Evolutionary conservation across 2,113 vertebrate genomes (phyloP), one percentile per base, ranked within the genome.

Genomic region (Tyrannus savana): DNA sequence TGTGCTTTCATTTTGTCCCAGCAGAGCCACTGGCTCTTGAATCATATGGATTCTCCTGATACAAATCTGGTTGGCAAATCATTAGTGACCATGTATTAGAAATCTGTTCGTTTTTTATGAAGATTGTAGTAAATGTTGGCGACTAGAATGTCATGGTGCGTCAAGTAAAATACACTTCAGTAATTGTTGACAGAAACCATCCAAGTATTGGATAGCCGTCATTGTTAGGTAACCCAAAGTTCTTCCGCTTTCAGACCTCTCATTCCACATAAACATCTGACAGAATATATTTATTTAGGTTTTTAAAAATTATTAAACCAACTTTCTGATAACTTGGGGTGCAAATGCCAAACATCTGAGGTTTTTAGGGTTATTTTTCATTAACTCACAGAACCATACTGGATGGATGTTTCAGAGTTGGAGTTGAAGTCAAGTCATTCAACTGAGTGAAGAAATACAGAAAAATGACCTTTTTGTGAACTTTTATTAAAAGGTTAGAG

Each of bases 341-440:
- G 39, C 63, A 86, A 53, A 76, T 91, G 88, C 60, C 63, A 85
- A 73, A 56, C 6, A 2, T 74, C 52, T 39, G 39, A 81, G 44
- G 77, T 83, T 28, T 71, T 81, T 67, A 31, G 42, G 46, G 64
- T 88, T 92, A 53, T 79, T 96, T 93, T 95, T 90, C 73, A 37
- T 90, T 86, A 81, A 84, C 35, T 92, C 47, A n/a, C 47, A 81
- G 76, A 73, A 81, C 60, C 55, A 23, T 50, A 58, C 50, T 86
- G 64, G 92, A 89, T 81, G 58, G 53, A 81, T 88, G 55, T 76
- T 95, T 94, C 50, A 76, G 83, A 88, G 85, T 50, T 81, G 83
- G 55, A 81, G 77, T 89, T 95, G 78, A 88, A 92, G 82, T 41
- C 39, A 92, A 91, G 76, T 86, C 72, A 46, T 42, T 35, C 30